phyloP scores from a whole-genome alignment of 2,888 invertebrate species.

The Yponomeuta plumbellus region DNA sequence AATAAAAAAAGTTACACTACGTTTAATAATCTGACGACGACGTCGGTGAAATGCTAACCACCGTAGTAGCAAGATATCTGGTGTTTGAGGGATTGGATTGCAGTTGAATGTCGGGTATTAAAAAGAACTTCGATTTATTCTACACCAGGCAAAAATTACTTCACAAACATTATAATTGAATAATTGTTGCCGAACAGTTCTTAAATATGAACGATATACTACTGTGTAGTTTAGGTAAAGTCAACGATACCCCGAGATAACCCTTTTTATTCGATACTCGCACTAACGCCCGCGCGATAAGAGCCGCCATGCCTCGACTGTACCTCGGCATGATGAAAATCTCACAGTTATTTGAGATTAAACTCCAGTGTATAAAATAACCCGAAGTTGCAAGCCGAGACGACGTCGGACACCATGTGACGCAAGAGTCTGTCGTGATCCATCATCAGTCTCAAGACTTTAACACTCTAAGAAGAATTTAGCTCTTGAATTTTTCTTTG shows the following conservation, averaged over 20 bases:
- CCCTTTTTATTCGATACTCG: too few species aligned
- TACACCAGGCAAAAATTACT: too few species aligned
- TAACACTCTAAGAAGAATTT: not conserved
- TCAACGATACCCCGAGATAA: too few species aligned
- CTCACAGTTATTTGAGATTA: not conserved
- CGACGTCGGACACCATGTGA: conserved; percentile 1
- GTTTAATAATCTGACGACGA: too few species aligned
- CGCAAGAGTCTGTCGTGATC: not conserved
- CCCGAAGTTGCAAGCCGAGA: not conserved
- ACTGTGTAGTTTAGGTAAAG: too few species aligned
- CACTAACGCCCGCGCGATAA: not conserved
- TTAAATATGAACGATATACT: too few species aligned
- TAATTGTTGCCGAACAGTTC: too few species aligned
- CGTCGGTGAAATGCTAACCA: too few species aligned
- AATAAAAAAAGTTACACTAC: too few species aligned
- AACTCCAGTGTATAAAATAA: not conserved
- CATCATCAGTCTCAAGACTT: not conserved
- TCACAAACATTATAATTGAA: too few species aligned
- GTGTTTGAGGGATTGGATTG: not conserved
- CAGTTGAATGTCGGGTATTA: not conserved
- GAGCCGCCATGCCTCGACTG: not conserved
- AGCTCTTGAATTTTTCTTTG: not conserved
- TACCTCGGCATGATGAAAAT: not conserved
- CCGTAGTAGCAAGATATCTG: too few species aligned
- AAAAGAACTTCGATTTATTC: too few species aligned